Evolutionary conservation across 64 coral and sea anemone species (phyloP), one percentile per base, ranked within the genome.

Genomic region (Astreopora myriophthalma): DNA sequence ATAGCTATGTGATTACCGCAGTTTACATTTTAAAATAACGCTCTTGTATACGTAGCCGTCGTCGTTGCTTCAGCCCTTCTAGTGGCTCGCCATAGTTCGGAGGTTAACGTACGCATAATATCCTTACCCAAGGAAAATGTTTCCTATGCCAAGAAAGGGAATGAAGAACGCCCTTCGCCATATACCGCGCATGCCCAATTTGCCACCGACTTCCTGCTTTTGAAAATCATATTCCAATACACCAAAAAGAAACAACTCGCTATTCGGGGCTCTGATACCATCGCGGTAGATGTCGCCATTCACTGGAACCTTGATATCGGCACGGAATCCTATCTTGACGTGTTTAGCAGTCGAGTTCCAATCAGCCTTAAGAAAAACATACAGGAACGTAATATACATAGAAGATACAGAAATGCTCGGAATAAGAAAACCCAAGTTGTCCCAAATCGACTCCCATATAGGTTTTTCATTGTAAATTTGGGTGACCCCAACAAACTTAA

Each of bases 241-340:
- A 38, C 94, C 94, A 24, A 92, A 87, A 57, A 96, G 68, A 26
- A 89, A 92, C 32, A 96, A 68, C 2, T 93, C 94, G 20, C 89
- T 96, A 5, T 71, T 70, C 67, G 94, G 94, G 2, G 94, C 94
- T 8, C 66, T 37, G 34, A 96, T 96, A 0, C 94, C 94, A 33
- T 96, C 94, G 6, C 90, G 69, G 55, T 93, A 93, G 16, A 96
- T 66, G 25, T 93, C 90, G 8, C 94, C 94, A 22, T 96, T 93
- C 64, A 96, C 91, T n/a, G 94, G 94, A 10, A 96, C 73, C 57
- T 93, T 96, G 14, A 96, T 92, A 30, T 96, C 94, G 1, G 90
- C 94, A 39, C 85, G 74, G 75, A 96, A 96, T 6, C 94, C 94
- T 0, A 96, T 74, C 20, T 93, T 92, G 25, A 96, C 27, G 11